Evolutionary conservation across 2,113 vertebrate genomes (phyloP).

Genomic region (Agelaius phoeniceus): DNA sequence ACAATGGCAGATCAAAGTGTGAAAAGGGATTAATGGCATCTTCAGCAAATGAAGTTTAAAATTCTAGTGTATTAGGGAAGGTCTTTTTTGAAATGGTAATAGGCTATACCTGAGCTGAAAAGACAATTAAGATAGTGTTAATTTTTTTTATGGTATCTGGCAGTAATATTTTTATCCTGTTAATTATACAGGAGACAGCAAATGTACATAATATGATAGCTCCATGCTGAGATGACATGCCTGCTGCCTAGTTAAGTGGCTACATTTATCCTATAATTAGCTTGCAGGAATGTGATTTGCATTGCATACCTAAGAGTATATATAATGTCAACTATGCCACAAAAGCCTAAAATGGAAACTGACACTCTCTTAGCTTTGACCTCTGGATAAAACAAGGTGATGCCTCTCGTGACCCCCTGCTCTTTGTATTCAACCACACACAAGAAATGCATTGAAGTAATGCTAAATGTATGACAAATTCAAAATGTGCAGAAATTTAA

Average conservation of each 20-base stretch:
- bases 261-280: constrained; percentile 86
- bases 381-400: constrained; percentile 64
- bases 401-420: constrained; percentile 32
- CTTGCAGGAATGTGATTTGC: constrained; percentile 79
- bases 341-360: constrained; percentile 67
- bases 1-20: constrained; percentile 78
- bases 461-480: constrained; percentile 7
- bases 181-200: constrained; percentile 81
- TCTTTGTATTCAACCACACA: constrained; percentile 46
- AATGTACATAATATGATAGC: constrained; percentile 77
- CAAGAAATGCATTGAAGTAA: constrained; percentile 20
- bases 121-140: constrained; percentile 85
- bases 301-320: constrained; percentile 70
- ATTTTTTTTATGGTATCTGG: constrained; percentile 80
- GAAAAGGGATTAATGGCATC: constrained; percentile 76
- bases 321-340: constrained; percentile 64
- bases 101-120: constrained; percentile 80
- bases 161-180: constrained; percentile 82
- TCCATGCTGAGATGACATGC: constrained; percentile 71
- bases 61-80: constrained; percentile 72
- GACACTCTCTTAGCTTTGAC: constrained; percentile 65
- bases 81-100: constrained; percentile 81
- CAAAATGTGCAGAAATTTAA: constrained; percentile 11
- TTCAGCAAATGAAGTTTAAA: constrained; percentile 72
- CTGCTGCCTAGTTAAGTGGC: constrained; percentile 77